Percentiles rank a stretch among this genome's conserved stretches.
Conservation (phyloP, 2,888 invertebrate species). For the Pyralis farinalis region DNA sequence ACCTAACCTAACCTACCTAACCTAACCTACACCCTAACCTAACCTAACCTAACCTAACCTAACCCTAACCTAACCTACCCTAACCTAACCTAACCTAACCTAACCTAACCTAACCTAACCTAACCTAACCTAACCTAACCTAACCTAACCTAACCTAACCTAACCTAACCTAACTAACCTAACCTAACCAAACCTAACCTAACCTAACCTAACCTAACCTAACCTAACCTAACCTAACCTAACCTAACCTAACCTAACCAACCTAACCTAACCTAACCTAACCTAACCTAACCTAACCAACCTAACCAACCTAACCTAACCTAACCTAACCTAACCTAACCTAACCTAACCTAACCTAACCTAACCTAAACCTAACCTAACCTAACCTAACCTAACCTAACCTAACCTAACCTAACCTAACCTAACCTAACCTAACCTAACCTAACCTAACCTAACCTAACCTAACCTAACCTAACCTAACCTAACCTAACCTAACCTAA, state of each 20-base stretch:
- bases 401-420: conserved; percentile 21
- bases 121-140: conserved; percentile 21
- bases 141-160: conserved; percentile 19
- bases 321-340: conserved; percentile 9
- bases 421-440: conserved; percentile 23
- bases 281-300: conserved; percentile 21
- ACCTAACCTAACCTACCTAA: conserved; percentile 13
- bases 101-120: conserved; percentile 19
- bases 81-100: conserved; percentile 9
- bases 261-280: conserved; percentile 19
- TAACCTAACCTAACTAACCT: conserved; percentile 18
- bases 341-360: conserved; percentile 14
- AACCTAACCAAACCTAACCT: conserved; percentile 25
- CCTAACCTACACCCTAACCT: conserved; percentile 19
- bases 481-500: conserved; percentile 26
- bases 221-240: conserved; percentile 24
- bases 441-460: conserved; percentile 21
- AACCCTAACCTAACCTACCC: conserved; percentile 20
- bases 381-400: conserved; percentile 15
- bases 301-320: conserved; percentile 21
- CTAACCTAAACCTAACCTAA: conserved; percentile 15
- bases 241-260: conserved; percentile 17
- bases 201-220: conserved; percentile 25
- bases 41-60: conserved; percentile 22
- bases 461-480: conserved; percentile 16